A percentile compares a stretch with the other conserved stretches of the same genome.
Evolutionary conservation across 2,797 vertebrate genomes (phyloP).

Genomic region (Arctocebus calabarensis): DNA sequence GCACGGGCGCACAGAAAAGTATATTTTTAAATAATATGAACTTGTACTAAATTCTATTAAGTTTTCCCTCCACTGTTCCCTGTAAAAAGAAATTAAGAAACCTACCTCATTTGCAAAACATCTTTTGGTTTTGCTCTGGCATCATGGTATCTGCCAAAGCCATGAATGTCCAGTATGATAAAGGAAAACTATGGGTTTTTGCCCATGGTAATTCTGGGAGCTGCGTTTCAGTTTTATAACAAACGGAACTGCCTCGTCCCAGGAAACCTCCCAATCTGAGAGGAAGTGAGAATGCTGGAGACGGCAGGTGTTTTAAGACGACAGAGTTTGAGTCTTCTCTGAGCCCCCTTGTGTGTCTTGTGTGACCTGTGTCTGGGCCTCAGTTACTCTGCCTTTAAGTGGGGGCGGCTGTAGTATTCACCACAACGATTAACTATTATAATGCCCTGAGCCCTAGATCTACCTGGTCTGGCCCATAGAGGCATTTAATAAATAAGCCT

Average conservation of each 20-base stretch:
- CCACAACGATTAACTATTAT: neutral
- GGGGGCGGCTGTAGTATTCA: neutral
- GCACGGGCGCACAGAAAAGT: neutral
- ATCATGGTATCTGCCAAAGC: neutral
- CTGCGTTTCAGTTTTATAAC: neutral
- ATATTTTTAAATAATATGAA: conserved; percentile 28
- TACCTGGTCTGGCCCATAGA: neutral
- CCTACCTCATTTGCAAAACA: neutral
- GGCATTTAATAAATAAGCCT: neutral
- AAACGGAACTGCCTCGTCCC: neutral
- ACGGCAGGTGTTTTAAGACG: neutral
- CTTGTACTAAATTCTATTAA: conserved; percentile 12
- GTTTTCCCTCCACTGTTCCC: neutral
- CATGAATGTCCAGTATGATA: neutral
- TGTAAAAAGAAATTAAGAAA: neutral
- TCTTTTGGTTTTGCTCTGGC: conserved; percentile 33
- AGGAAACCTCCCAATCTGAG: neutral
- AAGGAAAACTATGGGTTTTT: neutral
- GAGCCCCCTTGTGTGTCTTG: neutral
- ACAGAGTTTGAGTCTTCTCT: neutral
- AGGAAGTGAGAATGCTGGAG: neutral
- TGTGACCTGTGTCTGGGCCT: neutral
- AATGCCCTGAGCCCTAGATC: neutral
- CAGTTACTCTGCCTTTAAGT: conserved; percentile 32
- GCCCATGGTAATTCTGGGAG: conserved; percentile 14